These are phyloP conservation scores for Drosophila meridiana DNA, from an alignment of 2,888 invertebrate species.

Conservation along the genomic window DNA sequence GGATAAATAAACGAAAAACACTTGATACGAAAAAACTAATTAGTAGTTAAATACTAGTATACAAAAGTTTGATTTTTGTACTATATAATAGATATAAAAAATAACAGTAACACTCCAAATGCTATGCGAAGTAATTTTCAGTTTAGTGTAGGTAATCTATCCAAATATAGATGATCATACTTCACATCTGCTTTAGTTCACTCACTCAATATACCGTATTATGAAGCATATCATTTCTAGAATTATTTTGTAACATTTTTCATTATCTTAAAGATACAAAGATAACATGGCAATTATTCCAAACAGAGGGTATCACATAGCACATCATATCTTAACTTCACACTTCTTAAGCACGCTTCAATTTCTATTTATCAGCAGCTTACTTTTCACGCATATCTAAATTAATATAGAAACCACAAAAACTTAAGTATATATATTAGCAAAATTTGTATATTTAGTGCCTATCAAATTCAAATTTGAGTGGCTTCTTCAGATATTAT, in stretches of 20 bases:
- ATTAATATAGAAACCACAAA: slow-evolving; percentile 3
- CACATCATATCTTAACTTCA: background rate
- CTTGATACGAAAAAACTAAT: background rate
- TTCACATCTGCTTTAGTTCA: background rate
- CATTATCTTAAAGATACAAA: background rate
- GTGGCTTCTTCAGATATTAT: slow-evolving; percentile 3
- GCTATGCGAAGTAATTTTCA: too few species aligned
- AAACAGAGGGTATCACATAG: slow-evolving; percentile 1
- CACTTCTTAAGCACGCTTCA: background rate
- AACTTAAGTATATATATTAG: slow-evolving; percentile 4
- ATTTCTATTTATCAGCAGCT: background rate
- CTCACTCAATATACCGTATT: background rate
- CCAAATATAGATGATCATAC: too few species aligned
- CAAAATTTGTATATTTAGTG: background rate
- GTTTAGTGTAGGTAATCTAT: too few species aligned
- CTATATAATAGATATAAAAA: too few species aligned
- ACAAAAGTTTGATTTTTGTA: too few species aligned
- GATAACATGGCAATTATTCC: too few species aligned
- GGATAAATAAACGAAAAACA: background rate
- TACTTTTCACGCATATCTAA: background rate
- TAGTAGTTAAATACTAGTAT: background rate
- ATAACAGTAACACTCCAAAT: too few species aligned
- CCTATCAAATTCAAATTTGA: slow-evolving; percentile 7
- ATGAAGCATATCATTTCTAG: background rate
- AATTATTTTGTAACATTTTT: background rate